phyloP scores from a whole-genome alignment of 2,888 invertebrate genomes.

The Tipula unca region DNA sequence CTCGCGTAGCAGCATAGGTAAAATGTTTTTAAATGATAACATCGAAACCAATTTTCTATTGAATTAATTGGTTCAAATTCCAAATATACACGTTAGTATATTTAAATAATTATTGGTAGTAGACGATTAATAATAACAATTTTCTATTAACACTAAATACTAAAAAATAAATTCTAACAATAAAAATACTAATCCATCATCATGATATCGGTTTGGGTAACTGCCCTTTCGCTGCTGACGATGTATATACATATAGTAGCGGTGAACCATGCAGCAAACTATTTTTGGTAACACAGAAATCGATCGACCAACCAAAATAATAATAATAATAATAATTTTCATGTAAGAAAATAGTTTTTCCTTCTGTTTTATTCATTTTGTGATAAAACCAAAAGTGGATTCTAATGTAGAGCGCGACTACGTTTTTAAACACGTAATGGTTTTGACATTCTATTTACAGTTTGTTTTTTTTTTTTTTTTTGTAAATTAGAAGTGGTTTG shows the following conservation, averaged over 20 bases:
- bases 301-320: neutral
- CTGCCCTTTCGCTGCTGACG: neutral
- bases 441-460: neutral
- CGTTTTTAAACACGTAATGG: neutral
- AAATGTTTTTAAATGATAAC: neutral
- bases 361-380: neutral
- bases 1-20: too few relatives aligned
- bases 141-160: neutral
- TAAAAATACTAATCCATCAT: neutral
- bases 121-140: neutral
- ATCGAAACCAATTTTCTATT: neutral
- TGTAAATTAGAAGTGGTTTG: neutral
- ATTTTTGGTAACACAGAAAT: neutral
- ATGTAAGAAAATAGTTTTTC: neutral
- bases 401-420: neutral
- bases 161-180: neutral
- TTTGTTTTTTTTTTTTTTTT: neutral
- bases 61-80: neutral
- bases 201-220: neutral
- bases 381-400: neutral
- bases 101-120: neutral
- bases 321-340: neutral
- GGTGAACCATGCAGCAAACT: neutral
- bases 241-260: neutral
- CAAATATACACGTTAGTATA: neutral